Evolutionary conservation across 1,140 invertebrate genomes (phyloP), one percentile per base, ranked within the genome.

Genomic region (Trigoniulus corallinus): DNA sequence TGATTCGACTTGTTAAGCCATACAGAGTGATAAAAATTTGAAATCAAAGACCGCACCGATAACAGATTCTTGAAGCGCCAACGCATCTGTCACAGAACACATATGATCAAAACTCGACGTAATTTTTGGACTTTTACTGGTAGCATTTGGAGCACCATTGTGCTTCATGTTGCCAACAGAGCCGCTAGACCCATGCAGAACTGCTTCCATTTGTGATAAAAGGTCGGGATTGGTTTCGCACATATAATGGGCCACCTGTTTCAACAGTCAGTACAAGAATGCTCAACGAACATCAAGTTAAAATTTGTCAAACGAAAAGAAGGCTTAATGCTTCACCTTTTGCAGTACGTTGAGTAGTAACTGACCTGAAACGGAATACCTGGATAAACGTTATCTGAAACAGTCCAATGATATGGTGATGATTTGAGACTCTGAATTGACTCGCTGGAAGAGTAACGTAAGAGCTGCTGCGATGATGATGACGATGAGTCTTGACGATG

Each of bases 31-130:
- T n/a, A 25, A 21, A 24, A 43, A 50, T 54, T 57, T 26, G n/a
- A n/a, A n/a, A n/a, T n/a, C n/a, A n/a, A n/a, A n/a, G n/a, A n/a
- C n/a, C n/a, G n/a, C n/a, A 60, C 59, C 60, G 46, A 61, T 60
- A 40, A 60, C 58, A 52, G 59, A 58, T 21, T 61, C 51, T 29
- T 61, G 60, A n/a, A 61, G 45, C 12, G 59, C 59, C 23, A 61
- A 52, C 43, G 59, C 59, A 51, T 61, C 60, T 13, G 53, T 49
- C 18, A 59, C 53, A 18, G 47, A 46, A 25, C 57, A 51, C 43
- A 61, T 51, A 25, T 56, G 52, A 15, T 52, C 54, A 12, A 61
- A 55, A 21, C 53, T 46, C 40, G 55, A 53, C 3, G 44, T 22
- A 26, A 25, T 13, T 20, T 18, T 12, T 7, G 12, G 12, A 10